Percentiles rank a stretch among this genome's conserved stretches.
phyloP scores from a whole-genome alignment of 2,113 vertebrate species.

The Oenanthe melanoleuca region DNA sequence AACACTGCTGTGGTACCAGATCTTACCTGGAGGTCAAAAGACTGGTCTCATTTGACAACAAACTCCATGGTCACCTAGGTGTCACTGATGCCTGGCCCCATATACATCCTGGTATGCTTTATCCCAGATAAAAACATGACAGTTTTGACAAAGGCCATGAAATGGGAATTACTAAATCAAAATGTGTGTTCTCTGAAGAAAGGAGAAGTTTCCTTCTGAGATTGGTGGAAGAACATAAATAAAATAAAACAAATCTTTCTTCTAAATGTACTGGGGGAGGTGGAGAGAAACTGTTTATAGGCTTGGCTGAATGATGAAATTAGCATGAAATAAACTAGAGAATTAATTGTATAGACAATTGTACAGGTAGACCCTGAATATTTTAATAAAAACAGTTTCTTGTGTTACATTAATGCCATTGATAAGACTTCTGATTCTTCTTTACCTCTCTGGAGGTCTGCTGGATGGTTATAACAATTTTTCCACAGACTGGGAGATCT shows the following conservation, averaged over 20 bases:
- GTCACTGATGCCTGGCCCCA: neutral
- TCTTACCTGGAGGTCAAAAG: neutral
- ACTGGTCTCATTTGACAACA: neutral
- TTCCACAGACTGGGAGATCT: neutral
- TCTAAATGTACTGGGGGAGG: neutral
- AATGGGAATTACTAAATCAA: neutral
- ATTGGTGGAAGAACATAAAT: neutral
- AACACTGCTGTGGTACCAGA: neutral
- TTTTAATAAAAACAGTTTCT: neutral
- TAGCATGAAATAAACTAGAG: neutral
- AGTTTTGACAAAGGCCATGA: neutral
- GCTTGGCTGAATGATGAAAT: neutral
- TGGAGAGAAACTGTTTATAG: neutral
- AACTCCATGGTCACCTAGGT: rapidly evolving
- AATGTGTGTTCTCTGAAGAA: neutral
- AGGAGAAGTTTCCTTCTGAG: neutral
- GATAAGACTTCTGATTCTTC: neutral
- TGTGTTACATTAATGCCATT: neutral
- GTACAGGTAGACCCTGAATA: neutral
- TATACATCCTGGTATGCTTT: neutral
- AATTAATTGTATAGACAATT: neutral
- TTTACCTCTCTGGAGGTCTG: neutral
- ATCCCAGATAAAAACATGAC: neutral
- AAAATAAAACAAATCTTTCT: neutral
- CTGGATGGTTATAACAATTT: neutral